A percentile compares a stretch with the other conserved stretches of the same genome.
These are phyloP conservation scores for Takifugu rubripes DNA, from an alignment of 2,797 vertebrate species.

Conservation along the genomic window DNA sequence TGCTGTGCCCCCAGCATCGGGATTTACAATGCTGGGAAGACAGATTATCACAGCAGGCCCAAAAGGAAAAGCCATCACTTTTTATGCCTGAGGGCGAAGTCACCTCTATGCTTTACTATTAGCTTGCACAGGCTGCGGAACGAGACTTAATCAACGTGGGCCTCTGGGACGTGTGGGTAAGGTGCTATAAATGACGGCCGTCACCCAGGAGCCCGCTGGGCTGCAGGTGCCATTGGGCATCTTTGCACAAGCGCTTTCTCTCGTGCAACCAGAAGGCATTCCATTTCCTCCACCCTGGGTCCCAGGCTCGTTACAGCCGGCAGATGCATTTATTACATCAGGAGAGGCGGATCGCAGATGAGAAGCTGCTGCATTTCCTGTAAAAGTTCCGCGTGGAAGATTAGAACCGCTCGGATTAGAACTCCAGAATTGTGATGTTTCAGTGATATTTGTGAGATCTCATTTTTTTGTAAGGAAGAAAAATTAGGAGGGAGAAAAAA, in stretches of 20 bases:
- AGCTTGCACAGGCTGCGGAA: constrained; percentile 37
- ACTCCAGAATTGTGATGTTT: background rate
- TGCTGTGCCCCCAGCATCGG: constrained; percentile 10
- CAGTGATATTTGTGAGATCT: too few relatives aligned
- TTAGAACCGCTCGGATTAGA: background rate
- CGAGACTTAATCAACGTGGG: constrained; percentile 45
- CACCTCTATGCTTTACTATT: constrained; percentile 41
- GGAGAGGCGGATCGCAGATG: constrained; percentile 9
- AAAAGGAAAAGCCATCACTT: constrained; percentile 26
- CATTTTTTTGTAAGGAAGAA: too few relatives aligned
- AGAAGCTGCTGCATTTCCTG: background rate
- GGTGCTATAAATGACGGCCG: constrained; percentile 43
- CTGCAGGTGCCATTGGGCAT: constrained; percentile 8
- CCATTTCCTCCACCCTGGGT: constrained; percentile 6
- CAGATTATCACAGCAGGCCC: constrained; percentile 36
- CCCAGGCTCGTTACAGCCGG: constrained; percentile 17
- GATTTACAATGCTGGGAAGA: constrained; percentile 41
- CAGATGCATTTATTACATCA: background rate
- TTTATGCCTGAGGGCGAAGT: constrained; percentile 29
- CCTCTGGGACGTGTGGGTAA: constrained; percentile 19
- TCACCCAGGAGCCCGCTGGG: constrained; percentile 21
- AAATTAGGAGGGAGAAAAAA: too few relatives aligned
- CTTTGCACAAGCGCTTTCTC: background rate
- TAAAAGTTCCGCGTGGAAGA: background rate
- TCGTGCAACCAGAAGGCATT: constrained; percentile 10